These are phyloP conservation scores for Varecia variegata DNA, from an alignment of 2,797 vertebrate genomes.

Conservation along the genomic window DNA sequence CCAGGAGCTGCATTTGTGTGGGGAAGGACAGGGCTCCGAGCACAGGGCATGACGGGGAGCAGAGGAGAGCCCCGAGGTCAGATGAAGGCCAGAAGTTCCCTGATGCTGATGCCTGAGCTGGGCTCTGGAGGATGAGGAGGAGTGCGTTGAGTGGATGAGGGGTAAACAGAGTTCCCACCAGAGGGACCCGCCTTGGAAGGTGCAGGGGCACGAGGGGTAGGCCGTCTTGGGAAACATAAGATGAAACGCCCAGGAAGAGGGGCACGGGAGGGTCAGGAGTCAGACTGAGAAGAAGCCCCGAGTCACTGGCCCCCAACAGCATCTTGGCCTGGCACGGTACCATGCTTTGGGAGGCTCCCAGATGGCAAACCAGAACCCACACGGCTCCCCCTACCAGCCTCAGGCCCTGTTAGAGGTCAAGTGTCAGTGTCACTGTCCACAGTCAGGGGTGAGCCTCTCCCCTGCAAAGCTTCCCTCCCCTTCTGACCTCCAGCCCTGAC, in stretches of 20 bases:
- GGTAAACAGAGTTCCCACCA: background rate
- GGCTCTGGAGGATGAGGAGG: background rate
- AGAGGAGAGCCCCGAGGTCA: background rate
- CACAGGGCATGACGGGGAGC: background rate
- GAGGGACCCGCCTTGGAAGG: background rate
- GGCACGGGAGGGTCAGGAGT: background rate
- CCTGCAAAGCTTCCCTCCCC: background rate
- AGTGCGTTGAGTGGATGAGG: background rate
- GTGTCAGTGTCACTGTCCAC: background rate
- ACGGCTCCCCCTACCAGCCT: rapidly evolving
- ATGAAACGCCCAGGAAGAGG: background rate
- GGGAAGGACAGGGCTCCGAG: background rate
- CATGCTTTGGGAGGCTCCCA: background rate
- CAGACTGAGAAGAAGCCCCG: background rate
- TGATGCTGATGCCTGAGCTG: background rate
- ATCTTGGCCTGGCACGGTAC: background rate
- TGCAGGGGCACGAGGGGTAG: background rate
- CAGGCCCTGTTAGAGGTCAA: background rate
- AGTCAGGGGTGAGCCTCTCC: background rate
- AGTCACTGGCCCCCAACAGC: background rate
- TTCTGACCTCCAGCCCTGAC: background rate
- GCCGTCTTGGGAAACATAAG: background rate
- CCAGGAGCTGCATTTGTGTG: background rate
- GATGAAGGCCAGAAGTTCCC: background rate
- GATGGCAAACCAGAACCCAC: background rate